Conservation (phyloP, 2,888 invertebrate genomes). For the Sphinx pinastri region DNA sequence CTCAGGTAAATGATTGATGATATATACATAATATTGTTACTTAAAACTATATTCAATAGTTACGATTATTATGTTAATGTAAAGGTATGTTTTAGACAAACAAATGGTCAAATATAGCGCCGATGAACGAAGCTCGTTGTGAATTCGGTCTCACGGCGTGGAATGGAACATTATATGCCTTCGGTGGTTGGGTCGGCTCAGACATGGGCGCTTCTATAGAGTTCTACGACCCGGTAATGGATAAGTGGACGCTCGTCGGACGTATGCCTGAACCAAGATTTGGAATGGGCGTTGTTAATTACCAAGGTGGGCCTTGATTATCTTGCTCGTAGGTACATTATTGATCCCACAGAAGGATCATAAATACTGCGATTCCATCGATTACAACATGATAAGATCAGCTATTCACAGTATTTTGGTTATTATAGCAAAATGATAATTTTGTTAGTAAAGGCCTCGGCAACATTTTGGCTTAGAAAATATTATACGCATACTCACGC, state of each 20-base stretch:
- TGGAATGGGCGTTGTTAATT: constrained; percentile 94
- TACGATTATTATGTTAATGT: not conserved
- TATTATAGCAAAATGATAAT: too few species aligned
- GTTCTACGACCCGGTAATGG: constrained; percentile 90
- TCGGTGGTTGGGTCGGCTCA: constrained; percentile 97
- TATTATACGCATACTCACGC: too few species aligned
- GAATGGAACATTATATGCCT: constrained; percentile 92
- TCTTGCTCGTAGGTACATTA: constrained; percentile 25
- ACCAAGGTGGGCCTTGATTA: constrained; percentile 23
- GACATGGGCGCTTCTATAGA: constrained; percentile 96
- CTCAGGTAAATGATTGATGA: constrained; percentile 74
- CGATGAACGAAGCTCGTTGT: constrained; percentile 93
- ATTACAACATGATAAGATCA: too few species aligned
- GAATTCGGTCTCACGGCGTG: constrained; percentile 95
- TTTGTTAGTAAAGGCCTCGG: too few species aligned
- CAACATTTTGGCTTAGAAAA: too few species aligned
- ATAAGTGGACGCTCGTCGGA: constrained; percentile 91
- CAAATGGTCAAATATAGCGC: constrained; percentile 85
- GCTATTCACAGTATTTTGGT: too few species aligned
- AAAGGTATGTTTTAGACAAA: constrained; percentile 67
- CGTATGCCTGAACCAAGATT: constrained; percentile 93
- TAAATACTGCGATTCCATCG: too few species aligned
- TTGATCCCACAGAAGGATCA: constrained; percentile 31
- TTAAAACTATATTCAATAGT: not conserved
- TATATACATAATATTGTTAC: not conserved